A percentile compares a stretch with the other conserved stretches of the same genome.
phyloP scores from a whole-genome alignment of 2,113 vertebrate species.

The Ageneiosus marmoratus region DNA sequence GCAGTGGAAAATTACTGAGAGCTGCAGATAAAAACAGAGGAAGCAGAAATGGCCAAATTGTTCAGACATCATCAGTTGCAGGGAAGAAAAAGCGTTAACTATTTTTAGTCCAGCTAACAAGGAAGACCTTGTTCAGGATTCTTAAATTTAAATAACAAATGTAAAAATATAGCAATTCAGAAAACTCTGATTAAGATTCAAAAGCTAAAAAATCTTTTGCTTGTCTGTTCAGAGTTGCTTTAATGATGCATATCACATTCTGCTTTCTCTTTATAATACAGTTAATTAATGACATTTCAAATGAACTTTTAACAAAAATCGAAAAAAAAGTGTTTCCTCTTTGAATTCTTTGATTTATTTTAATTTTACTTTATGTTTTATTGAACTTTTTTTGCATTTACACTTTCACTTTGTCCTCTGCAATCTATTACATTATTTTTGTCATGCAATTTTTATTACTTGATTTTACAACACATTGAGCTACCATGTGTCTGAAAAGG shows the following conservation, averaged over 20 bases:
- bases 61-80: slow-evolving; percentile 24
- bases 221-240: not conserved
- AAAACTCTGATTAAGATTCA: not conserved
- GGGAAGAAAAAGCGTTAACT: not conserved
- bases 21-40: slow-evolving; percentile 17
- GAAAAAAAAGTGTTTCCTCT: not conserved
- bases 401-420: not conserved
- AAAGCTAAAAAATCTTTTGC: not conserved
- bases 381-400: not conserved
- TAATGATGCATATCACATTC: not conserved
- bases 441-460: too few species aligned
- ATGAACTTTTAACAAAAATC: not conserved
- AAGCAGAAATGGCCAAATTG: not conserved
- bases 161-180: not conserved
- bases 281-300: not conserved
- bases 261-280: not conserved
- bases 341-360: not conserved
- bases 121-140: too few species aligned
- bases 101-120: not conserved
- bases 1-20: slow-evolving; percentile 53
- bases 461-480: not conserved
- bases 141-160: not conserved
- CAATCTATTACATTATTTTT: not conserved
- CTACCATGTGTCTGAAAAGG: not conserved
- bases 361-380: not conserved